Evolutionary conservation across 2,797 vertebrate genomes (phyloP), one percentile per base, ranked within the genome.

Genomic region (Nannoperca obscura): DNA sequence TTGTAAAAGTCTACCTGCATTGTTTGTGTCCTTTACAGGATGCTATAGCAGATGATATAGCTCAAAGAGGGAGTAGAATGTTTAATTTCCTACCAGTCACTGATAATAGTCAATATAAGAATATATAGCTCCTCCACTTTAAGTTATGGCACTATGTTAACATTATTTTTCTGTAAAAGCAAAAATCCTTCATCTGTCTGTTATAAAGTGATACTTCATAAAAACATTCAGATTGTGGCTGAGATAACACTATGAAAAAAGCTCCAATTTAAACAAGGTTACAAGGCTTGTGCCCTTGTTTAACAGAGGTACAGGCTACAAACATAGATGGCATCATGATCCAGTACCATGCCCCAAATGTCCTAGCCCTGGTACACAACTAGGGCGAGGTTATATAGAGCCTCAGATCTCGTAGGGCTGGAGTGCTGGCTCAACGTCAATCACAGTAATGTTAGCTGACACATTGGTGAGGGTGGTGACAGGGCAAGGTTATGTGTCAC

Each of bases 401-500:
- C 94, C 93, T 87, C 90, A 82, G 90, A 91, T 94, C 94, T 92
- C 91, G 86, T 55, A 84, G 86, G 82, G 85, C 85, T 89, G 71
- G 79, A 91, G 88, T 83, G 79, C 71, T 71, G 85, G 89, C 88
- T 95, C 94, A 93, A 91, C 94, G 91, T 95, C 95, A 96, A 89
- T 96, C 94, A 94, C 70, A 70, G 84, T 95, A 95, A 95, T 93
- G 80, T 83, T 81, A 87, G 80, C 88, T 93, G 95, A 95, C 94
- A 93, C 91, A 88, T 57, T 94, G 91, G 94, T 91, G 92, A 95
- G 94, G 94, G 93, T 93, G 93, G 93, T 94, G 94, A 95, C 92
- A 95, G 92, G 94, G 94, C 94, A 95, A 96, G 94, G 95, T 95
- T 94, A 95, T 91, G 90, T 95, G 94, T 95, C 94, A 95, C 92